phyloP scores from a whole-genome alignment of 2,888 invertebrate genomes.

The Mythimna pallens region DNA sequence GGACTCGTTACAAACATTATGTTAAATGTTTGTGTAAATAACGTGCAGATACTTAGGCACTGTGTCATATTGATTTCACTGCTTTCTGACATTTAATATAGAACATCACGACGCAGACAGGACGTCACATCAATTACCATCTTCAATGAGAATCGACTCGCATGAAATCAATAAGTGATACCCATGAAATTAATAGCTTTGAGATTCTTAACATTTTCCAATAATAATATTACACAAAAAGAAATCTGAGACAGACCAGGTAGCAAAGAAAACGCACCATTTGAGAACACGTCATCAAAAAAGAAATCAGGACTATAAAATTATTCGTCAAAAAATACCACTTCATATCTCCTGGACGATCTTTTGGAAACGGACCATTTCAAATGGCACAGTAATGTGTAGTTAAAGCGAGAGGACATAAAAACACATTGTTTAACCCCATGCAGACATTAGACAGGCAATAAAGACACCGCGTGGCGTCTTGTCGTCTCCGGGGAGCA shows the following conservation, averaged over 20 bases:
- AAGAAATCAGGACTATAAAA: slow-evolving; percentile 31
- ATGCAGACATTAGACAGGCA: slow-evolving; percentile 63
- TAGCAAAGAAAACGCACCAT: background rate
- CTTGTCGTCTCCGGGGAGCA: slow-evolving; percentile 79
- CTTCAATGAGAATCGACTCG: background rate
- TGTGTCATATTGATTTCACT: slow-evolving; percentile 48
- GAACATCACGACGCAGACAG: slow-evolving; percentile 11
- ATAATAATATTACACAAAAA: background rate
- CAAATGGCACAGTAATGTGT: slow-evolving; percentile 34
- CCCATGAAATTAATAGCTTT: background rate
- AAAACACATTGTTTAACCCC: slow-evolving; percentile 63
- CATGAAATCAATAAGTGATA: background rate
- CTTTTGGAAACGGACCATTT: slow-evolving; percentile 24
- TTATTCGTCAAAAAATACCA: slow-evolving; percentile 26
- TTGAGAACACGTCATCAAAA: slow-evolving; percentile 1
- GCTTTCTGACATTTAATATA: slow-evolving; percentile 22
- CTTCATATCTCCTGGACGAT: slow-evolving; percentile 39
- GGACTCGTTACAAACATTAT: slow-evolving; percentile 69
- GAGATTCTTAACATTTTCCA: slow-evolving; percentile 5
- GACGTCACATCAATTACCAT: background rate
- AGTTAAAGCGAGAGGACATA: slow-evolving; percentile 47
- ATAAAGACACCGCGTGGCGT: slow-evolving; percentile 72
- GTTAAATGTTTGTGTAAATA: slow-evolving; percentile 73
- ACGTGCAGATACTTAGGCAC: slow-evolving; percentile 65
- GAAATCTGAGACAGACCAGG: background rate